Conservation (phyloP, 2,888 invertebrate species). For the Orthonychiurus folsomi region DNA sequence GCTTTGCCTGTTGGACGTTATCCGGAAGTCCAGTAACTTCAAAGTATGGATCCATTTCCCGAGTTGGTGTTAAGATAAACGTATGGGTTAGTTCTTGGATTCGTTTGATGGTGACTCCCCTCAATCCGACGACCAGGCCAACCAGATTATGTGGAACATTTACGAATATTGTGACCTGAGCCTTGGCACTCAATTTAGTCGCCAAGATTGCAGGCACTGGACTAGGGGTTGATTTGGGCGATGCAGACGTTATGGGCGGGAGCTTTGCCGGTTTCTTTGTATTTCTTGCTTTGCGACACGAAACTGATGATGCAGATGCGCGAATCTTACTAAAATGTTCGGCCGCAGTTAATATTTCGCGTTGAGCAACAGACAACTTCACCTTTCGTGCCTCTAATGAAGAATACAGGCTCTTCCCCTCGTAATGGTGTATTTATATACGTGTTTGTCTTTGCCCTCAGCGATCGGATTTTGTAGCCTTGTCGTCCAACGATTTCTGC, state of each 20-base stretch:
- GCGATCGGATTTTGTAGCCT: conserved; percentile 99
- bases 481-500: conserved; percentile 97
- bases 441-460: conserved; percentile 97
- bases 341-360: conserved; percentile 92
- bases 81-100: conserved; percentile 98
- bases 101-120: conserved; percentile 97
- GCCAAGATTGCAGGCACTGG: too few relatives aligned
- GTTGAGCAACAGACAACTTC: conserved; percentile 90
- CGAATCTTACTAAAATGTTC: conserved; percentile 98
- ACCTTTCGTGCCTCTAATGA: conserved; percentile 94
- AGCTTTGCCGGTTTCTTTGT: too few relatives aligned
- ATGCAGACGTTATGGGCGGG: too few relatives aligned
- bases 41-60: conserved; percentile 97
- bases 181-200: too few relatives aligned
- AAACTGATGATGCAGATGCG: conserved; percentile 53
- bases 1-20: conserved; percentile 84
- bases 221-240: background rate
- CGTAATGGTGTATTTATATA: conserved; percentile 99
- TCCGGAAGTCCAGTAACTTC: conserved; percentile 95
- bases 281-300: too few relatives aligned
- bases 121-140: conserved; percentile 95
- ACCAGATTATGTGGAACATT: conserved; percentile 93
- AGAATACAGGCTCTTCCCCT: conserved; percentile 97
- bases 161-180: conserved; percentile 61
- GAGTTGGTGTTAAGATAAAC: conserved; percentile 94